Base-by-base conservation (phyloP, 2,113 vertebrate species). In the Psettodes erumei region DNA sequence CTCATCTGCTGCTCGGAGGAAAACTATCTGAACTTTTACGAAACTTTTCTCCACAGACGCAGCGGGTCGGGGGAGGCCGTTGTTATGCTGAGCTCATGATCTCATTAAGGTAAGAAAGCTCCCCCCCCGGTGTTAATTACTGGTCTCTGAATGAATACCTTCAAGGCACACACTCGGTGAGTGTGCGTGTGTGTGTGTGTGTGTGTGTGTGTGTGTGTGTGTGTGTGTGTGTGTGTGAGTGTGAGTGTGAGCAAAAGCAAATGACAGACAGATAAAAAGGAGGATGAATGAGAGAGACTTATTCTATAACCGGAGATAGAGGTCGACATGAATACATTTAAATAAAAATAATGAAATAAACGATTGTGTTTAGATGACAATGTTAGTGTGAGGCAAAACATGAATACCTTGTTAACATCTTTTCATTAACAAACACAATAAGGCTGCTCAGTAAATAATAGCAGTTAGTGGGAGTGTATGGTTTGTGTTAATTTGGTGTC, bases 121-220 rank as follows among this genome's bases (percentile, higher is more conserved):
- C 8, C 51, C 21, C n/a, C 37, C 10, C 42, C 37, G 32, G 18
- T 59, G 33, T 43, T 66, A 65, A 79, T 79, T 43, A 60, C 21
- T 35, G 27, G 18, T 15, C 10, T 65, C 25, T 35, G 21, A 61
- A 68, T 25, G 58, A 42, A 15, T 19, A 59, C 27, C n/a, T 19
- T 65, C n/a, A 45, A 42, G 25, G 18, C 38, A 37, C 28, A 28
- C 38, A n/a, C n/a, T n/a, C n/a, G n/a, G n/a, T n/a, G n/a, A n/a
- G n/a, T n/a, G n/a, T n/a, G 7, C 6, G 18, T 1, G 42, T 8
- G 18, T 23, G n/a, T 48, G n/a, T 3, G 8, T 8, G 3, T 48
- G 47, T 23, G 5, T 25, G n/a, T 11, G 21, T 12, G 47, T 5
- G 18, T 23, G 47, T 48, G 9, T 3, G 38, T 42, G 38, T 42